Conservation (phyloP, 1,140 invertebrate species). For the Drosophila orosa region DNA sequence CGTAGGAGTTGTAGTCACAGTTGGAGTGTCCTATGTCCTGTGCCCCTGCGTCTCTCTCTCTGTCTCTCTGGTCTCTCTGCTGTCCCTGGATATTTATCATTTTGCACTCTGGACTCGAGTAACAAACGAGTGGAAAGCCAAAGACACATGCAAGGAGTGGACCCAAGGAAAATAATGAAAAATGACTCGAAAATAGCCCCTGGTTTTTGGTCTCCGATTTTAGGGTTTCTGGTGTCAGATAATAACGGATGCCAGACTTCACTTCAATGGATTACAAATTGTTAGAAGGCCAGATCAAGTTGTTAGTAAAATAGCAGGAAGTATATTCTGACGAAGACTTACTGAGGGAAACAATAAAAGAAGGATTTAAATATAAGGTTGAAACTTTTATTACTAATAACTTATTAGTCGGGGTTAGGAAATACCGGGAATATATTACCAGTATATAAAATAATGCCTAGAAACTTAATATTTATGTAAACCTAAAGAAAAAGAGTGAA, state of each 20-base stretch:
- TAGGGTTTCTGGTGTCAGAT: slow-evolving; percentile 26
- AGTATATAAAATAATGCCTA: background rate
- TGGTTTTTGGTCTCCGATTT: slow-evolving; percentile 30
- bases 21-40: slow-evolving; percentile 39
- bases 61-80: background rate
- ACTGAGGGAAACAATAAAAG: background rate
- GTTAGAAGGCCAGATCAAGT: background rate
- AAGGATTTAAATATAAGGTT: background rate
- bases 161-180: slow-evolving; percentile 28
- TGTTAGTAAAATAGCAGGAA: background rate
- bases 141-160: slow-evolving; percentile 22
- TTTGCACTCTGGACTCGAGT: slow-evolving; percentile 59
- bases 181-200: slow-evolving; percentile 17
- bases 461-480: background rate
- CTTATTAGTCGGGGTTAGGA: too few species aligned
- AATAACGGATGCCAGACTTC: slow-evolving; percentile 15
- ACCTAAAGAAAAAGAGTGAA: too few species aligned
- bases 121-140: slow-evolving; percentile 43
- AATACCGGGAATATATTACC: too few species aligned
- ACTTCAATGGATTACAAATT: slow-evolving; percentile 17
- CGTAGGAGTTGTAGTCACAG: slow-evolving; percentile 15
- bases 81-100: slow-evolving; percentile 67
- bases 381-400: too few species aligned
- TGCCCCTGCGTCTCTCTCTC: background rate
- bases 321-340: background rate